Evolutionary conservation across 1,140 invertebrate genomes (phyloP).

Genomic region (Spodoptera litura): DNA sequence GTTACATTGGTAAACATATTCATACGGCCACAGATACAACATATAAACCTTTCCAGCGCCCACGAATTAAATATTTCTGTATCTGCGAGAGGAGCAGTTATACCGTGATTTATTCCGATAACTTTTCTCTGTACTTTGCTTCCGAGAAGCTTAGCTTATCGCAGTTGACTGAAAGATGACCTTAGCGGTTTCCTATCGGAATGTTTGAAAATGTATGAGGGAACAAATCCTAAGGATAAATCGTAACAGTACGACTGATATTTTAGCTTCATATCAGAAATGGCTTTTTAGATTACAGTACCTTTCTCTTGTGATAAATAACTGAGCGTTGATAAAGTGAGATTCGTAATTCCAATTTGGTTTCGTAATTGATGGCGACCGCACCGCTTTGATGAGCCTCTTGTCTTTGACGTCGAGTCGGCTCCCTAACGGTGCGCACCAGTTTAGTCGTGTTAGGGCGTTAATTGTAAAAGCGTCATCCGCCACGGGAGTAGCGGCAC

Average conservation of each 20-base stretch:
- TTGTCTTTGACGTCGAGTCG: conserved; percentile 17
- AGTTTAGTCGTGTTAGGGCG: conserved; percentile 46
- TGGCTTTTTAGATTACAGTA: conserved; percentile 13
- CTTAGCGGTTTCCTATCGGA: conserved; percentile 27
- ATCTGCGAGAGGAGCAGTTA: conserved; percentile 23
- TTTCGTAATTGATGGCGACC: conserved; percentile 38
- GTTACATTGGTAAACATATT: conserved; percentile 18
- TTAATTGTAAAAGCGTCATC: conserved; percentile 65
- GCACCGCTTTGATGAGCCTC: conserved; percentile 35
- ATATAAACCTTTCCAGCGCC: conserved; percentile 12
- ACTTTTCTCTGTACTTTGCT: conserved; percentile 32
- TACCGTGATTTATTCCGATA: conserved; percentile 42
- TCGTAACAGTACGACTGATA: conserved; percentile 4
- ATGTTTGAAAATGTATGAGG: conserved; percentile 24
- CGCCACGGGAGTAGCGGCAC: conserved; percentile 8
- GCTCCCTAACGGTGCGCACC: conserved; percentile 50
- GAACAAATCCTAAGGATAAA: background rate
- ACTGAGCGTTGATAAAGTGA: conserved; percentile 15
- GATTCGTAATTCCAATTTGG: conserved; percentile 37
- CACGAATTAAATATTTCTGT: conserved; percentile 37
- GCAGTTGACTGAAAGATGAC: conserved; percentile 32
- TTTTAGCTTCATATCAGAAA: conserved; percentile 23
- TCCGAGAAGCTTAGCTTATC: conserved; percentile 30
- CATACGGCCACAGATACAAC: background rate
- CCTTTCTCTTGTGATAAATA: conserved; percentile 39